Evolutionary conservation across 2,888 invertebrate species (phyloP), one percentile per base, ranked within the genome.

Genomic region (Philereme transversata): DNA sequence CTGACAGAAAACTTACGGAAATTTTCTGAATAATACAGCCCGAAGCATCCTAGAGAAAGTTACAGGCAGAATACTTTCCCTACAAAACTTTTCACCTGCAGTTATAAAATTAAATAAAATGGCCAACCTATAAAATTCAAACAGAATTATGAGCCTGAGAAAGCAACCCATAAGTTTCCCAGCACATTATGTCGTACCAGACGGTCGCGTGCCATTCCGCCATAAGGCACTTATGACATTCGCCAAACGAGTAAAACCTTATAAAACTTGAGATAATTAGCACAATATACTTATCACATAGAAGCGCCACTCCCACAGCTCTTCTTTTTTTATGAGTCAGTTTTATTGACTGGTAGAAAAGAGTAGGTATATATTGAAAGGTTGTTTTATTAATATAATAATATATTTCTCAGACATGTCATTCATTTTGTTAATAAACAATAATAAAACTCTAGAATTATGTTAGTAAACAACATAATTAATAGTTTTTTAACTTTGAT

Each of bases 161-260:
- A 41, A 49, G 47, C 33, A 51, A 57, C 51, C 11, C 51, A 54
- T 54, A 50, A 54, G 41, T 45, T 54, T 46, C 22, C 35, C 40
- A 51, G 36, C 41, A 46, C 41, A 45, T 40, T 51, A 46, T 51
- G 57, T 51, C 75, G 81, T 46, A 35, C 49, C 53, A 53, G 50
- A 11, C 45, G 38, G 82, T 88, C 88, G 87, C 90, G 88, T 89
- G 89, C 84, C 79, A 69, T 63, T 69, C 73, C 77, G 74, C 79
- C 87, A 83, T 86, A 85, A 85, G 88, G 86, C 69, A 75, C 56
- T 53, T 52, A 45, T 54, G 50, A 45, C 46, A 56, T 51, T 55
- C 48, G 58, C 57, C 46, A 53, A 38, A 41, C 58, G 47, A 65
- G 51, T 46, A 62, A 66, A 87, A 79, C 87, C 88, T 78, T 86